These are phyloP conservation scores for Hydroisotoma schaefferi DNA, from an alignment of 2,888 invertebrate species.

Conservation along the genomic window DNA sequence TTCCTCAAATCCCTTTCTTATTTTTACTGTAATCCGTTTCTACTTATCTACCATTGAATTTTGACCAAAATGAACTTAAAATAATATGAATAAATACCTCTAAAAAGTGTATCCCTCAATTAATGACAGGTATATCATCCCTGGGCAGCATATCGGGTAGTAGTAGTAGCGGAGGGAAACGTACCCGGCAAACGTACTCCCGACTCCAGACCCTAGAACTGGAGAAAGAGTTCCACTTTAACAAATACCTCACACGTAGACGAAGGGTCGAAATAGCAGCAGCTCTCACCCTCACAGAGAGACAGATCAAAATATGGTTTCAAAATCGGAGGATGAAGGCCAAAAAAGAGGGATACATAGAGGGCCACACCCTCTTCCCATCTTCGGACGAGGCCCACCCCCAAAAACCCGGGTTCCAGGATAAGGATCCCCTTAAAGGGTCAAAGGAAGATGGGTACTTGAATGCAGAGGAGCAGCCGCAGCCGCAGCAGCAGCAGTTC, in stretches of 20 bases:
- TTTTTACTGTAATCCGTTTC: too few species aligned
- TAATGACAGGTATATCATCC: background rate
- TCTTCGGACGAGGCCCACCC: too few species aligned
- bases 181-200: slow-evolving; percentile 52
- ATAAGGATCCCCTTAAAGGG: too few species aligned
- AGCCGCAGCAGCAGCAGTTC: too few species aligned
- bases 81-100: background rate
- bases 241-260: slow-evolving; percentile 56
- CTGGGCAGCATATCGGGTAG: too few species aligned
- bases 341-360: slow-evolving; percentile 54
- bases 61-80: background rate
- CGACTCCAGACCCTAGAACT: slow-evolving; percentile 53
- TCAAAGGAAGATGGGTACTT: too few species aligned
- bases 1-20: too few species aligned
- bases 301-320: slow-evolving; percentile 56
- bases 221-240: slow-evolving; percentile 59
- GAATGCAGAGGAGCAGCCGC: too few species aligned
- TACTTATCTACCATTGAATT: too few species aligned
- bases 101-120: background rate
- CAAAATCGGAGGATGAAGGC: slow-evolving; percentile 57
- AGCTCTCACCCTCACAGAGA: slow-evolving; percentile 55
- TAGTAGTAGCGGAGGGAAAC: slow-evolving; percentile 50
- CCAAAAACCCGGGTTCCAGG: too few species aligned
- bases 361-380: too few species aligned
- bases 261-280: slow-evolving; percentile 57